phyloP scores from a whole-genome alignment of 1,140 invertebrate species.

The Drosophila mauritiana region DNA sequence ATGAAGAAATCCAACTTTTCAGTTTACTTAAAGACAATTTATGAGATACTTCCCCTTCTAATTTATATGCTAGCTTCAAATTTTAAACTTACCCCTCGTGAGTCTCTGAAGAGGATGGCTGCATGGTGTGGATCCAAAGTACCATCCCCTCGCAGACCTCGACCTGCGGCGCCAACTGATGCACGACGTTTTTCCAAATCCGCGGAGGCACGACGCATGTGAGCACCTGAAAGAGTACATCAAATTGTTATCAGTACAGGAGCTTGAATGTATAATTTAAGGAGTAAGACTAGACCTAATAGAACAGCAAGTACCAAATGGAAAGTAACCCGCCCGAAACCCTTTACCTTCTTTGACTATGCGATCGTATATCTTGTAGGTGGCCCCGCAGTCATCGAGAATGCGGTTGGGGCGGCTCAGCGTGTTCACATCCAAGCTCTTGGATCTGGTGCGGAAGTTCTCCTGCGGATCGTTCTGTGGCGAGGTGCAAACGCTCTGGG shows the following conservation, averaged over 20 bases:
- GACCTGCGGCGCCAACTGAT: conserved; percentile 88
- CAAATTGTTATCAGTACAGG: not conserved
- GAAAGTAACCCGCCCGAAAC: not conserved
- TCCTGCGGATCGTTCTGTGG: conserved; percentile 86
- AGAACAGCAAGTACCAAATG: conserved; percentile 74
- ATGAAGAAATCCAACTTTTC: too few species aligned
- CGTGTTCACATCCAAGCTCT: conserved; percentile 89
- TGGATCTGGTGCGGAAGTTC: conserved; percentile 90
- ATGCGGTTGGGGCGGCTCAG: conserved; percentile 84
- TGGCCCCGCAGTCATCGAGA: conserved; percentile 90
- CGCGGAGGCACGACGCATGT: conserved; percentile 89
- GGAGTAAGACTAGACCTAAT: not conserved
- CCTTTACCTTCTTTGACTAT: conserved; percentile 91
- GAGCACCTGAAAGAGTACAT: conserved; percentile 86
- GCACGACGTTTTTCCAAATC: conserved; percentile 90
- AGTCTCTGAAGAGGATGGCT: conserved; percentile 94
- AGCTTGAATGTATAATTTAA: not conserved
- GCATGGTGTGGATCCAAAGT: conserved; percentile 92
- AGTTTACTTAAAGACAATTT: not conserved
- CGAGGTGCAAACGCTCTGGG: conserved; percentile 84
- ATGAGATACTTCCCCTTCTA: not conserved
- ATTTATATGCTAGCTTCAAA: not conserved
- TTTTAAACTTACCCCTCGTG: conserved; percentile 91
- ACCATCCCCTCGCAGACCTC: conserved; percentile 82
- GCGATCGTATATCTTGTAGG: conserved; percentile 92